Evolutionary conservation across 2,113 vertebrate genomes (phyloP).

Genomic region (Macroglossus sobrinus): DNA sequence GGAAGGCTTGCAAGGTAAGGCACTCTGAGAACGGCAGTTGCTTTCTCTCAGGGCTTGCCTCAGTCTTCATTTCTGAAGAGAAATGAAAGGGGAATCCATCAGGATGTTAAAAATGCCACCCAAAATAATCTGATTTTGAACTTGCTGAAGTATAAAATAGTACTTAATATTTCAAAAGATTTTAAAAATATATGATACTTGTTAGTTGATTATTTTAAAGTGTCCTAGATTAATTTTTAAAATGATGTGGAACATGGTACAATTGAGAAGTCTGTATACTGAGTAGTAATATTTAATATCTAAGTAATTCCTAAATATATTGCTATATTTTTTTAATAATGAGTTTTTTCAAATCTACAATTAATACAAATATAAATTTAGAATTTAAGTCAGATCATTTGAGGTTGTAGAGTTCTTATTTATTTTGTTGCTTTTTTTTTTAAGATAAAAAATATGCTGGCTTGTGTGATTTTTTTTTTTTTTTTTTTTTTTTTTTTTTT

Average conservation of each 20-base stretch:
- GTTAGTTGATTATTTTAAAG: background rate
- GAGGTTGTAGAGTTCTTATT: background rate
- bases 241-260: background rate
- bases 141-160: background rate
- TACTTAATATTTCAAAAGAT: background rate
- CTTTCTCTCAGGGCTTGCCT: background rate
- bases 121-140: slow-evolving; percentile 20
- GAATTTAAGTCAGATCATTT: background rate
- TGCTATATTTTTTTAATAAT: background rate
- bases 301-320: background rate
- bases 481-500: too few relatives aligned
- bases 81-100: background rate
- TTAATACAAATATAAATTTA: background rate
- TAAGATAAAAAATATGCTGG: background rate
- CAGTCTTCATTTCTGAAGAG: background rate
- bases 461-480: too few relatives aligned
- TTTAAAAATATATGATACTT: background rate
- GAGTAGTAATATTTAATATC: background rate
- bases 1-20: slow-evolving; percentile 95
- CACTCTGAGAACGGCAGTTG: background rate
- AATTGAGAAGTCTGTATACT: background rate
- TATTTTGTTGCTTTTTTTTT: slow-evolving; percentile 26
- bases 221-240: background rate
- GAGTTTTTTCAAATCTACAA: background rate
- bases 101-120: background rate